phyloP scores from a whole-genome alignment of 2,113 vertebrate species.

The Aldabrachelys gigantea region DNA sequence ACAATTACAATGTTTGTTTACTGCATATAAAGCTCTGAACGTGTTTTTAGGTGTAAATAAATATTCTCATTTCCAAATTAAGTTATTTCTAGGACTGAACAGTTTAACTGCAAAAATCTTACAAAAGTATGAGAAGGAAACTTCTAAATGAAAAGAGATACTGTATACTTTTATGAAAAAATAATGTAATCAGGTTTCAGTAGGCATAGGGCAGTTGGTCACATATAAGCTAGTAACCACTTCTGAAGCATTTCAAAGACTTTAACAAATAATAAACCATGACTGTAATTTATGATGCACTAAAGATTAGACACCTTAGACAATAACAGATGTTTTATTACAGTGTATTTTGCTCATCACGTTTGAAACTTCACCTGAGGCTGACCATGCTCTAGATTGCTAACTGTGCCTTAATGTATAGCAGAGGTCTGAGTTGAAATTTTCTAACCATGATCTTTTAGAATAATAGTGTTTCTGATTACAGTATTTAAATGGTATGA shows the following conservation, averaged over 20 bases:
- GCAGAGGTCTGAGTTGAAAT: background rate
- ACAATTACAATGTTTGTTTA: too few relatives aligned
- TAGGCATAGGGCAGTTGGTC: too few relatives aligned
- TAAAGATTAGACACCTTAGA: slow-evolving; percentile 21
- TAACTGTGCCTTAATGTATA: background rate
- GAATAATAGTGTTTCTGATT: background rate
- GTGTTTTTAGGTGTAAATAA: background rate
- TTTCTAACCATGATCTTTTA: background rate
- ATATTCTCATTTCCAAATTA: background rate
- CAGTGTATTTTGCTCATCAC: background rate
- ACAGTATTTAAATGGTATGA: background rate
- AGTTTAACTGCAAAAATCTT: slow-evolving; percentile 19
- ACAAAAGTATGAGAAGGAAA: background rate
- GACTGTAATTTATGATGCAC: slow-evolving; percentile 29
- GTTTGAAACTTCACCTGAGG: background rate
- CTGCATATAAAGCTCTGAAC: background rate
- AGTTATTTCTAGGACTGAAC: background rate
- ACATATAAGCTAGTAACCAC: too few relatives aligned
- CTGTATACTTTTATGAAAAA: background rate
- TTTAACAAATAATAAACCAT: slow-evolving; percentile 23
- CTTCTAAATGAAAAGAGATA: slow-evolving; percentile 12
- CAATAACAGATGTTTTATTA: background rate
- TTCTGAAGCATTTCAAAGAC: too few relatives aligned
- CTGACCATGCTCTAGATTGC: background rate
- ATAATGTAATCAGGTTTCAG: too few relatives aligned